Evolutionary conservation across 2,113 vertebrate species (phyloP), one percentile per base, ranked within the genome.

Genomic region (Archilochus colubris): DNA sequence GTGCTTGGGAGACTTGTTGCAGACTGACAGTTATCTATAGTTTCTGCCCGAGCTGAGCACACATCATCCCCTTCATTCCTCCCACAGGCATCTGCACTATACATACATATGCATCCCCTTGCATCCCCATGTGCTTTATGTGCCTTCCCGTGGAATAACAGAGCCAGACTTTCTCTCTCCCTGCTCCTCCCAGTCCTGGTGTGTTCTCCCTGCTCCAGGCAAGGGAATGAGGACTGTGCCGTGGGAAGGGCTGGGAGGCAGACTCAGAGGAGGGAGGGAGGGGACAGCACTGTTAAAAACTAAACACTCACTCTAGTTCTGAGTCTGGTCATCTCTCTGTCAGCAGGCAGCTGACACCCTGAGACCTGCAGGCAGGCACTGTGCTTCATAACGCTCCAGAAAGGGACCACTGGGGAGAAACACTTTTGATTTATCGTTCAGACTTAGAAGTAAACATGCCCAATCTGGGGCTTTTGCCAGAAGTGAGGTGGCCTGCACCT

Each of bases 201-300:
- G 48, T 25, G 43, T 24, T 33, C 44, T 62, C 40, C 38, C 67
- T 61, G 33, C 57, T 75, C 46, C 70, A 55, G 51, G 36, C 82
- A 53, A 0, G 0, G 28, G 61, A 83, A 20, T 11, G 15, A 74
- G 25, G 38, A 68, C 12, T 4, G 1, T 0, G 48, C 25, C 4
- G 1, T 4, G 7, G 36, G 54, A 51, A 67, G n/a, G 21, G 27
- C 30, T 24, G 44, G 27, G 38, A 51, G 19, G 30, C 12, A 43
- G 17, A 14, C 1, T 15, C 53, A 48, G 55, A 28, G 0, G 2
- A 74, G 61, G 36, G 36, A 77, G 36, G n/a, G 36, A 74, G 8
- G 15, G 12, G 17, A 17, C 10, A 55, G 44, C 33, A 50, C 40
- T 40, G 40, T 40, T 40, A 40, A 40, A 40, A 40, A 40, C 40